phyloP scores from a whole-genome alignment of 2,888 invertebrate species.

The Tholera decimalis region DNA sequence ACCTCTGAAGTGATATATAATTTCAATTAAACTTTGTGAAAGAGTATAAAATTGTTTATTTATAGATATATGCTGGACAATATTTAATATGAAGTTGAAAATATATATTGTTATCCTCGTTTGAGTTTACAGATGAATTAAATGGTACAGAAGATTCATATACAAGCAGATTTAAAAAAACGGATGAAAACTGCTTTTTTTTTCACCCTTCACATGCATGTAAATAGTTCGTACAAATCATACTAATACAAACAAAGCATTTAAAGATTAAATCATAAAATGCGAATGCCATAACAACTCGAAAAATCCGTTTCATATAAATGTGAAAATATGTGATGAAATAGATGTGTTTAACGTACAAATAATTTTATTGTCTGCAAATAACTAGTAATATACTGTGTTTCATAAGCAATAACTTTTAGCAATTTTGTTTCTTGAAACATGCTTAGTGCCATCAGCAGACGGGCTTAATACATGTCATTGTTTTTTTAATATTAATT shows the following conservation, averaged over 20 bases:
- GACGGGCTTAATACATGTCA: slow-evolving; percentile 82
- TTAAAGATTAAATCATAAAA: slow-evolving; percentile 67
- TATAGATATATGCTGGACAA: slow-evolving; percentile 28
- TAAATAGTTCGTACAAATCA: slow-evolving; percentile 64
- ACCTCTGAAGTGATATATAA: background rate
- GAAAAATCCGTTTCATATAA: slow-evolving; percentile 64
- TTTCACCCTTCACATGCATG: slow-evolving; percentile 49
- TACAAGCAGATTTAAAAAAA: slow-evolving; percentile 26
- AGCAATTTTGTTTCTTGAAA: slow-evolving; percentile 80
- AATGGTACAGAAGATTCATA: slow-evolving; percentile 22
- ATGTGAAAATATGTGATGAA: slow-evolving; percentile 78
- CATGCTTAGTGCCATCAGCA: slow-evolving; percentile 88
- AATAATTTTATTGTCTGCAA: slow-evolving; percentile 85
- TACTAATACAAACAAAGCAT: slow-evolving; percentile 67
- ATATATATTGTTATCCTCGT: slow-evolving; percentile 44
- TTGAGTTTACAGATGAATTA: slow-evolving; percentile 34
- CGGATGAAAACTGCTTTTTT: slow-evolving; percentile 32
- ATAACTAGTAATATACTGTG: slow-evolving; percentile 83
- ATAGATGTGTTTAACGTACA: slow-evolving; percentile 85
- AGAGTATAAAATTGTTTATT: slow-evolving; percentile 40
- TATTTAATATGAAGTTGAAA: slow-evolving; percentile 28
- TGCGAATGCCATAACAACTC: slow-evolving; percentile 68
- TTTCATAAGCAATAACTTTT: slow-evolving; percentile 79
- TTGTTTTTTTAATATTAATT: slow-evolving; percentile 83
- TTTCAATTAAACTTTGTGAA: slow-evolving; percentile 11